phyloP scores from a whole-genome alignment of 2,797 vertebrate genomes.

The Emydoidea blandingii region DNA sequence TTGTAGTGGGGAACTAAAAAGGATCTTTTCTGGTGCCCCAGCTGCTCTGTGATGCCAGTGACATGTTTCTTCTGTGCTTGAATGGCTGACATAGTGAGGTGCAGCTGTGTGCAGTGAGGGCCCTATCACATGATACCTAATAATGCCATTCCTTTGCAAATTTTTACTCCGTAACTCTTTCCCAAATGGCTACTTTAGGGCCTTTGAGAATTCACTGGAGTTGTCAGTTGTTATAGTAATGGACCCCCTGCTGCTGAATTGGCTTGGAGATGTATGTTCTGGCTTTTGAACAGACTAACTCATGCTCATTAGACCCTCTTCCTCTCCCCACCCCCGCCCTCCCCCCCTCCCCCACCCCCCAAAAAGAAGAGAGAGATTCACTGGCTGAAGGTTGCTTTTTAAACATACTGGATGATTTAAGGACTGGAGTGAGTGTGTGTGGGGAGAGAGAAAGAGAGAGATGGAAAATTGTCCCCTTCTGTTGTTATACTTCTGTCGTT shows the following conservation, averaged over 20 bases:
- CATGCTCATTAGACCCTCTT: slow-evolving; percentile 71
- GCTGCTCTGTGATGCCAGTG: not conserved
- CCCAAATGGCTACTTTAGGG: slow-evolving; percentile 61
- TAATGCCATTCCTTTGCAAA: slow-evolving; percentile 17
- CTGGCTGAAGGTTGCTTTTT: slow-evolving; percentile 68
- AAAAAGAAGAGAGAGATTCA: slow-evolving; percentile 63
- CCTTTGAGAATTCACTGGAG: slow-evolving; percentile 71
- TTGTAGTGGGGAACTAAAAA: not conserved
- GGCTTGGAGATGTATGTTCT: slow-evolving; percentile 74
- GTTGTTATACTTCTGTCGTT: slow-evolving; percentile 57
- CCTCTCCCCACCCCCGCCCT: rapidly evolving
- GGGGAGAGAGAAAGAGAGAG: not conserved
- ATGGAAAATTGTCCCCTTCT: not conserved
- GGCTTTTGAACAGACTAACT: slow-evolving; percentile 73
- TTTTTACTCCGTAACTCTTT: slow-evolving; percentile 64
- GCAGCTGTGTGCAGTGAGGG: not conserved
- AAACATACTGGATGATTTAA: slow-evolving; percentile 47
- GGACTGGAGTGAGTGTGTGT: not conserved
- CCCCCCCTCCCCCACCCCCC: rapidly evolving
- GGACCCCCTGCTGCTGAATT: slow-evolving; percentile 74
- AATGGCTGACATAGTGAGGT: not conserved
- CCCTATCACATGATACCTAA: not conserved
- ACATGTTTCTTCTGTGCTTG: not conserved
- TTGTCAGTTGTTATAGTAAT: slow-evolving; percentile 82
- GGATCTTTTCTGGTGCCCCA: not conserved